Percentiles rank a stretch among this genome's conserved stretches.
Conservation (phyloP, 2,113 vertebrate species). For the Gasterosteus aculeatus region DNA sequence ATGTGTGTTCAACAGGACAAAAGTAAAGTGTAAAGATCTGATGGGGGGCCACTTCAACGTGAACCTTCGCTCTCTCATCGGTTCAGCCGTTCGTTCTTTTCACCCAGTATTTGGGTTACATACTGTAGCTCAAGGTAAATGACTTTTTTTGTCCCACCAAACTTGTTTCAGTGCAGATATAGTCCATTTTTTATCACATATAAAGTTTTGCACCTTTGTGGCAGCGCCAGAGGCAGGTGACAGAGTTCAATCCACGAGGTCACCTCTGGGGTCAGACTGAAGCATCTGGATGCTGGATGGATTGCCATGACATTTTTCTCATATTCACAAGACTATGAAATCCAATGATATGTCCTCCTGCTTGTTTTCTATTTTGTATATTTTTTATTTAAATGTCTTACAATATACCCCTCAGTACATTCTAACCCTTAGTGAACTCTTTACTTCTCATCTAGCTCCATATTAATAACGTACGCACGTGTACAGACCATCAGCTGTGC, state of each 20-base stretch:
- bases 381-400: too few relatives aligned
- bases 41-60: conserved; percentile 1
- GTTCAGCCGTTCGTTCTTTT: too few relatives aligned
- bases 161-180: background rate
- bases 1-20: conserved; percentile 52
- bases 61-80: background rate
- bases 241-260: background rate
- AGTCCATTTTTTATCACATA: background rate
- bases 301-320: background rate
- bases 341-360: background rate
- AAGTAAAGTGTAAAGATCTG: conserved; percentile 12
- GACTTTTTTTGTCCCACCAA: background rate
- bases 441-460: background rate
- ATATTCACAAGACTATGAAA: background rate
- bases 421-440: background rate
- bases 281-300: background rate
- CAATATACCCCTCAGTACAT: background rate
- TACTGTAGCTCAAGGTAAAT: background rate
- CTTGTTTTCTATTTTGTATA: too few relatives aligned
- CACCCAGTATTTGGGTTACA: too few relatives aligned
- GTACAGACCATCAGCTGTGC: background rate
- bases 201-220: background rate
- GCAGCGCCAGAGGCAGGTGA: background rate
- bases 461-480: background rate
- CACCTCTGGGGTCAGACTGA: background rate